Base-by-base conservation (phyloP, 2,888 invertebrate genomes). In the Phragmatobia fuliginosa region DNA sequence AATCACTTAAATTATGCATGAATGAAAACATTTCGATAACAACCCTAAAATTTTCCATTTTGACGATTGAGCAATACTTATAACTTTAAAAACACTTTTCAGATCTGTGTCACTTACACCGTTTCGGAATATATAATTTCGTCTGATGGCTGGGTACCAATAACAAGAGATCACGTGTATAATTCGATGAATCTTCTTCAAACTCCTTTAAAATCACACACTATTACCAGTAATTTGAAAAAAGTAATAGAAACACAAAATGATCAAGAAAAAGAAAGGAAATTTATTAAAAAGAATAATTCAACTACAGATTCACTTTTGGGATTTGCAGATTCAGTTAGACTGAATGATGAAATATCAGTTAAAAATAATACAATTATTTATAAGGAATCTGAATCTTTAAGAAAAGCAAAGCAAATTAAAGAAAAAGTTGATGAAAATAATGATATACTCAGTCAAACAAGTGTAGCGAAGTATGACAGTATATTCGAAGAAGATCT, bases 131-230 rank as follows among this genome's bases (percentile, higher is more conserved):
- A 73, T 60, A 67, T 52, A 18, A 62, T 68, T 38, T 36, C 61
- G 31, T 64, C 69, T 7, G 75, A 79, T 76, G 85, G 79, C 33
- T 87, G 87, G 87, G 73, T 79, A 69, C 88, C 88, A 8, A 70
- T 87, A 63, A 66, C 83, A 6, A 71, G 72, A 18, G 73, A 78
- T 33, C 80, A 80, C 49, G 72, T 81, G 36, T 68, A 78, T 25
- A 75, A 79, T 65, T 79, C 77, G 74, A 69, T 78, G 6, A 74
- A 61, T 68, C 41, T 66, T 21, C 33, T 71, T 11, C 14, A 65
- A 31, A 64, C 68, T 16, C 7, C 45, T 10, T 14, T n/a, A 3
- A 60, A 61, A 33, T 32, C 69, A 16, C 28, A 32, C 16, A 32
- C 38, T 31, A 36, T 49, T 25, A 38, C 49, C 10, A 61, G 16